These are phyloP conservation scores for Nothura maculosa DNA, from an alignment of 2,797 vertebrate genomes.

Conservation along the genomic window DNA sequence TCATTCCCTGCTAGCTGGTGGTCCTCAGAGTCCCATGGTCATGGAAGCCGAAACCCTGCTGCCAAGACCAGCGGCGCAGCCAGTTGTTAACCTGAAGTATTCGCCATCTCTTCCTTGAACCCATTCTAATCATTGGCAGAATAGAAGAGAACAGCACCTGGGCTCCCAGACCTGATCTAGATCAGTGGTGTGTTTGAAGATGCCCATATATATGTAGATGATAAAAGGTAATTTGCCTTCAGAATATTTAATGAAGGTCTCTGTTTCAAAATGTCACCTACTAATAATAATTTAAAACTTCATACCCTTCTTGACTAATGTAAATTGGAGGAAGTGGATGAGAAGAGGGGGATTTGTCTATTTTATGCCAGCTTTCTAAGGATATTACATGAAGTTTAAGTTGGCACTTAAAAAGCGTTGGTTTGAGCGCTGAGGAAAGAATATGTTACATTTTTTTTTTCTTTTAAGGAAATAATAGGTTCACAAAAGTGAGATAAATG, in stretches of 20 bases:
- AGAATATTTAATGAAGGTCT: not conserved
- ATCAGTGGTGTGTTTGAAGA: constrained; percentile 2
- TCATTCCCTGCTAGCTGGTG: too few relatives aligned
- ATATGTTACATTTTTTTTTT: not conserved
- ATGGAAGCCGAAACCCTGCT: too few relatives aligned
- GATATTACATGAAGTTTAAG: not conserved
- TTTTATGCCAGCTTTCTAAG: not conserved
- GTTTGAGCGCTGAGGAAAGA: not conserved
- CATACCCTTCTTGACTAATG: not conserved
- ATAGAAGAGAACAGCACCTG: too few relatives aligned
- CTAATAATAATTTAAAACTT: constrained; percentile 26
- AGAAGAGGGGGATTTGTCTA: not conserved
- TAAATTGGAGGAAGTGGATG: not conserved
- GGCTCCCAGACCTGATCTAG: not conserved
- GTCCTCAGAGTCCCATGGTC: too few relatives aligned
- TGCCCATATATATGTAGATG: not conserved
- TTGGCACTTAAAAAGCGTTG: not conserved
- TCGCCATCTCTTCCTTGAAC: too few relatives aligned
- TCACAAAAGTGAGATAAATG: rapidly evolving
- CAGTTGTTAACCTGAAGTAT: too few relatives aligned
- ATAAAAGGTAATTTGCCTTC: not conserved
- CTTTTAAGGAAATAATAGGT: not conserved
- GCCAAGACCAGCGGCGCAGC: too few relatives aligned
- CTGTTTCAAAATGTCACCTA: not conserved
- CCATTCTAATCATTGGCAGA: too few relatives aligned